These are phyloP conservation scores for Rhinogobius similis DNA, from an alignment of 2,113 vertebrate genomes.

Conservation along the genomic window DNA sequence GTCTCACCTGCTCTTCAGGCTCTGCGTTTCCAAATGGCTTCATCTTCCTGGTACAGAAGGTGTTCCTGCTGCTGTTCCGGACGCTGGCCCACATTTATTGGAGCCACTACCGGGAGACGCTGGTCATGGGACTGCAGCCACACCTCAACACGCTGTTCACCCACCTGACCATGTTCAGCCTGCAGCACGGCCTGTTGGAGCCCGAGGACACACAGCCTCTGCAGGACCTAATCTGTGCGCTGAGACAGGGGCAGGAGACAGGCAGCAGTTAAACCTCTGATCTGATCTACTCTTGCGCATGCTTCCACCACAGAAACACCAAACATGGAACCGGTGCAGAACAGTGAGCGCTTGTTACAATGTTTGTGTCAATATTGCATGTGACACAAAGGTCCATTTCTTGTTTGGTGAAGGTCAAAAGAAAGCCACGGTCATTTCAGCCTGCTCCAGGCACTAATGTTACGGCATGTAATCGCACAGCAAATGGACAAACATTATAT, in stretches of 20 bases:
- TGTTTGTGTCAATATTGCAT: conserved; percentile 42
- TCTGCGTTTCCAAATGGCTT: conserved; percentile 75
- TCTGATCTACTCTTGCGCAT: not conserved
- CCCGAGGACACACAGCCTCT: conserved; percentile 74
- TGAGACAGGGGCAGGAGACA: conserved; percentile 42
- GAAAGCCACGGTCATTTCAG: conserved; percentile 30
- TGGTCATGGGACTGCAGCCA: conserved; percentile 77
- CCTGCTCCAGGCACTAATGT: conserved; percentile 7
- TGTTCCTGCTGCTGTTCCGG: conserved; percentile 80
- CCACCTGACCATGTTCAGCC: conserved; percentile 80
- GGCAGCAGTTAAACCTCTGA: conserved; percentile 20
- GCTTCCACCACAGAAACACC: not conserved
- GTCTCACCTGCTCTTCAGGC: conserved; percentile 50
- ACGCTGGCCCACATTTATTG: conserved; percentile 83
- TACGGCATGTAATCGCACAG: not conserved
- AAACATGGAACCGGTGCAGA: conserved; percentile 28
- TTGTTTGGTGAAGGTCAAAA: conserved; percentile 41
- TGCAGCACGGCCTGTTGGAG: conserved; percentile 77
- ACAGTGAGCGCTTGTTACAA: conserved; percentile 13
- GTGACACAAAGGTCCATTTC: conserved; percentile 32
- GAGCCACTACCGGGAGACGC: conserved; percentile 78
- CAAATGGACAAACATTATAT: not conserved
- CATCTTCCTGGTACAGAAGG: conserved; percentile 79
- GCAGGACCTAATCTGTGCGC: conserved; percentile 76
- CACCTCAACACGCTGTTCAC: conserved; percentile 83